Percentiles rank a stretch among this genome's conserved stretches.
phyloP scores from a whole-genome alignment of 1,140 invertebrate genomes.

The Drosophila takahashii region DNA sequence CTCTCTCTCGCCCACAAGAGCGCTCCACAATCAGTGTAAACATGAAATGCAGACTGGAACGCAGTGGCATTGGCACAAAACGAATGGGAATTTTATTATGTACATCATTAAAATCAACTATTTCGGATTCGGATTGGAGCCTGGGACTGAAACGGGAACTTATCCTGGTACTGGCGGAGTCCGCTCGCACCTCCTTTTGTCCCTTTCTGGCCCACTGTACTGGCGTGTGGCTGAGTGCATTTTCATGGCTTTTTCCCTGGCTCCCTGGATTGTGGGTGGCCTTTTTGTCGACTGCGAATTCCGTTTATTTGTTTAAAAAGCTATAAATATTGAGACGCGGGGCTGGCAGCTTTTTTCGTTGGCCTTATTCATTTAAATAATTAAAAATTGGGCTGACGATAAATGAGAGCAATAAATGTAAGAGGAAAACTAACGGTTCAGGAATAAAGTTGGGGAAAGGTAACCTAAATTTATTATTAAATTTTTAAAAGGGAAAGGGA shows the following conservation, averaged over 20 bases:
- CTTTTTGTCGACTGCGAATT: conserved; percentile 58
- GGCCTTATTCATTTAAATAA: conserved; percentile 68
- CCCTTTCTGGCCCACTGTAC: conserved; percentile 12
- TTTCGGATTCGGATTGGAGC: conserved; percentile 84
- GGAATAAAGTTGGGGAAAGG: background rate
- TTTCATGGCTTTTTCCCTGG: conserved; percentile 48
- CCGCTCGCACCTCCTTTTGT: conserved; percentile 1
- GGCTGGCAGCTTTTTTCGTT: conserved; percentile 47
- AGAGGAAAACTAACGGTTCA: conserved; percentile 9
- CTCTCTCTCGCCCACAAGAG: conserved; percentile 20
- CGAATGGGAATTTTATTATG: conserved; percentile 85
- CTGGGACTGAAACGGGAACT: conserved; percentile 62
- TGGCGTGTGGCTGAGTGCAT: conserved; percentile 64
- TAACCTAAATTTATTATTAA: conserved; percentile 11
- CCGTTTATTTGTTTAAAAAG: conserved; percentile 85
- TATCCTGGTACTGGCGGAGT: conserved; percentile 16
- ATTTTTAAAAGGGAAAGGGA: background rate
- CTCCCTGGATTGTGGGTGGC: conserved; percentile 52
- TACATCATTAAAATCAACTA: conserved; percentile 85
- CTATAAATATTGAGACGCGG: conserved; percentile 79
- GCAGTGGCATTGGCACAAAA: conserved; percentile 84
- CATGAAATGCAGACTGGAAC: conserved; percentile 63
- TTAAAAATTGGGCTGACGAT: conserved; percentile 48
- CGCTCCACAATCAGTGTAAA: conserved; percentile 73
- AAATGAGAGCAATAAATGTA: conserved; percentile 50